Evolutionary conservation across 2,888 invertebrate genomes (phyloP).

Genomic region (Odontocolon sp.): DNA sequence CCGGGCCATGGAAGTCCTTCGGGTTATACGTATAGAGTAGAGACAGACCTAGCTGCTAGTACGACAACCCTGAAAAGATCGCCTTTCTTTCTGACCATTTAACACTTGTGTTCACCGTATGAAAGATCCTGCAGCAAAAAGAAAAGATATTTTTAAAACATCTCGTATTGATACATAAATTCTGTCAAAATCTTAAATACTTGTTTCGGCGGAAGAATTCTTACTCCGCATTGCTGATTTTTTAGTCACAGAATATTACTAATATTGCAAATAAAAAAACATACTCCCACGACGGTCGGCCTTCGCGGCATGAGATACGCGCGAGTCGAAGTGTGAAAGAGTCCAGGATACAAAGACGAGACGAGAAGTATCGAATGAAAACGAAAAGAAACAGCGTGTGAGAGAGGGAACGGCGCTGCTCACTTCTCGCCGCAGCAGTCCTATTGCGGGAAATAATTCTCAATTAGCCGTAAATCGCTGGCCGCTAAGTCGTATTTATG

Average conservation of each 20-base stretch:
- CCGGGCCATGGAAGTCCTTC: neutral
- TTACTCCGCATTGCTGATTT: no score
- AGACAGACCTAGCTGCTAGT: neutral
- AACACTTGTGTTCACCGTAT: constrained; percentile 11
- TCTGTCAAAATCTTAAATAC: neutral
- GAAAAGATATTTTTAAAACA: no score
- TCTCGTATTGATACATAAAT: constrained; percentile 7
- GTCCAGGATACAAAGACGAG: constrained; percentile 53
- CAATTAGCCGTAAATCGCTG: constrained; percentile 78
- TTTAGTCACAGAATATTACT: no score
- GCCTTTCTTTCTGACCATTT: constrained; percentile 5
- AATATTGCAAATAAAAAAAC: constrained; percentile 5
- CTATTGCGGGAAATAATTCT: constrained; percentile 79
- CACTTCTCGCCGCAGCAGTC: constrained; percentile 55
- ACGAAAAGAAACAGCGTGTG: constrained; percentile 1
- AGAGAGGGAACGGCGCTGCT: constrained; percentile 35
- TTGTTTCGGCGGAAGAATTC: neutral
- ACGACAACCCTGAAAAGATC: neutral
- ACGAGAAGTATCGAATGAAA: neutral
- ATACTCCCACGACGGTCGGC: constrained; percentile 52
- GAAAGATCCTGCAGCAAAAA: neutral
- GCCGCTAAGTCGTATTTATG: constrained; percentile 80
- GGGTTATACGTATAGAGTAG: no score
- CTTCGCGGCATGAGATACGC: constrained; percentile 45
- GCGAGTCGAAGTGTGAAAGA: constrained; percentile 43